Conservation (phyloP, 2,888 invertebrate species). For the Ephialtes manifestator region DNA sequence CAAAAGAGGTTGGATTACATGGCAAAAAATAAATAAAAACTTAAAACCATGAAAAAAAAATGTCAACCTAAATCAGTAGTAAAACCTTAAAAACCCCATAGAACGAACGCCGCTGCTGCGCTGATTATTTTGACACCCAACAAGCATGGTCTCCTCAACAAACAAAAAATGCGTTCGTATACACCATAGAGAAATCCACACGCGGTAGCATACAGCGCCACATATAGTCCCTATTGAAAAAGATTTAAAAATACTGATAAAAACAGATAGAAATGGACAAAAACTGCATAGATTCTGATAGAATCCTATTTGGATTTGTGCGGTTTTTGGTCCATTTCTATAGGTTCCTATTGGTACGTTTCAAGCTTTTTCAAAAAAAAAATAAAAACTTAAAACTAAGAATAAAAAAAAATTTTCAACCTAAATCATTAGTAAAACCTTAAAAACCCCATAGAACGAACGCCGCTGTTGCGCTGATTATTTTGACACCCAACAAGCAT, state of each 20-base stretch:
- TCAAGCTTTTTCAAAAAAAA: too few relatives aligned
- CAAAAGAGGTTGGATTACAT: too few relatives aligned
- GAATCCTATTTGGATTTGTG: too few relatives aligned
- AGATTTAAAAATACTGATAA: too few relatives aligned
- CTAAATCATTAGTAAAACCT: neutral
- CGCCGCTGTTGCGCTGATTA: too few relatives aligned
- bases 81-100: neutral
- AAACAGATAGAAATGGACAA: too few relatives aligned
- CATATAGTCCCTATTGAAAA: too few relatives aligned
- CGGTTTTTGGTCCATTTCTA: too few relatives aligned
- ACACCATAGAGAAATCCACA: neutral
- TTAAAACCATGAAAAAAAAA: neutral
- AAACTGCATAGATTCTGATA: too few relatives aligned
- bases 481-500: neutral
- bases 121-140: slow-evolving; percentile 20
- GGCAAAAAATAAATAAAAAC: too few relatives aligned
- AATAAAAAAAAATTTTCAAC: neutral
- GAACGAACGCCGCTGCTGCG: neutral
- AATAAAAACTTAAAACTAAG: neutral
- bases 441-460: too few relatives aligned
- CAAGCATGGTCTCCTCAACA: neutral
- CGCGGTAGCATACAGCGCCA: neutral
- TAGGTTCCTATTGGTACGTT: too few relatives aligned
- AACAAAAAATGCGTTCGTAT: neutral
- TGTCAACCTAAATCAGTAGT: neutral